A percentile compares a stretch with the other conserved stretches of the same genome.
Conservation (phyloP, 1,140 invertebrate genomes). For the Spodoptera frugiperda region DNA sequence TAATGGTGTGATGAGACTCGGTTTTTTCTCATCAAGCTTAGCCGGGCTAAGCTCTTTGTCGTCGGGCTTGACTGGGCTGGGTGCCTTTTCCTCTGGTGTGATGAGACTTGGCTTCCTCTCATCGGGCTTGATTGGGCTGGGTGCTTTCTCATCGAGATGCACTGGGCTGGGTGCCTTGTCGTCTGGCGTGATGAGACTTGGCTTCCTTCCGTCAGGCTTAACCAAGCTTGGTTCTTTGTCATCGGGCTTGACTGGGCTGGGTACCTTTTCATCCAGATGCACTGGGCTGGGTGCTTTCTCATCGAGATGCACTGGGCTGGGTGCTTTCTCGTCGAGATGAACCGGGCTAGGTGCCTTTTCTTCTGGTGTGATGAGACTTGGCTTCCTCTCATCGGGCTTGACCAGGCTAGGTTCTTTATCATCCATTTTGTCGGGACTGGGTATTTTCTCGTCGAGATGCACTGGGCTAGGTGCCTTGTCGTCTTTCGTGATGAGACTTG, state of each 20-base stretch:
- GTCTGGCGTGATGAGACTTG: too few species aligned
- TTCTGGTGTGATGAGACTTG: not conserved
- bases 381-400: not conserved
- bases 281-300: too few species aligned
- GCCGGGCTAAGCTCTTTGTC: not conserved
- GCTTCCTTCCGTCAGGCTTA: too few species aligned
- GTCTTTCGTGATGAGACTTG: not conserved
- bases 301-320: constrained; percentile 15
- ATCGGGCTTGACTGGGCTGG: not conserved
- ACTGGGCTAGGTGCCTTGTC: too few species aligned
- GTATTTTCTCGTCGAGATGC: not conserved
- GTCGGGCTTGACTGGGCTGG: not conserved
- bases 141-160: not conserved
- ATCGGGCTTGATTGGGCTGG: constrained; percentile 1
- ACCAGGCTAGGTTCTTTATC: not conserved
- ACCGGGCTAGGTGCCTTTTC: not conserved
- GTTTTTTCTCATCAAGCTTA: not conserved
- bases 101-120: too few species aligned
- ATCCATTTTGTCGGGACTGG: not conserved
- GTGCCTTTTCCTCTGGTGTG: not conserved
- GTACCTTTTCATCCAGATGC: too few species aligned
- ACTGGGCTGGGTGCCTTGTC: not conserved
- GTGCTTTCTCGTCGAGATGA: constrained; percentile 25
- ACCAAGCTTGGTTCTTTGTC: not conserved
- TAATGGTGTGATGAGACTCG: not conserved